Evolutionary conservation across 2,888 invertebrate species (phyloP).

Genomic region (Spilarctia lutea): DNA sequence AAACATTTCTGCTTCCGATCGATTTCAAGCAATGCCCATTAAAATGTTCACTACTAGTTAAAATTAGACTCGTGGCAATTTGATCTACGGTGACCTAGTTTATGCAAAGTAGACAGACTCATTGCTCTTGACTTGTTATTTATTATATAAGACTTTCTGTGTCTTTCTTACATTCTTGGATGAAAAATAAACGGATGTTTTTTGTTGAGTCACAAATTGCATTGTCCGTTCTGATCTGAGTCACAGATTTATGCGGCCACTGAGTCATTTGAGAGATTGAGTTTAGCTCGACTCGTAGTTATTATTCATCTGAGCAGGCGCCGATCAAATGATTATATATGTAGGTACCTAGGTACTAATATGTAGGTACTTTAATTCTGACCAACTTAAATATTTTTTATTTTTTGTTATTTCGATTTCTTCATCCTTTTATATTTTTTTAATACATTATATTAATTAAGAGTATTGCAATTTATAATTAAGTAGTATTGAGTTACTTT

Average conservation of each 20-base stretch:
- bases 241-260: slow-evolving; percentile 70
- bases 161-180: slow-evolving; percentile 46
- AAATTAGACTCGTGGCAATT: slow-evolving; percentile 61
- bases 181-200: slow-evolving; percentile 47
- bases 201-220: slow-evolving; percentile 60
- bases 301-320: slow-evolving; percentile 62
- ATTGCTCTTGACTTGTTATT: slow-evolving; percentile 28
- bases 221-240: slow-evolving; percentile 60
- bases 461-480: too few relatives aligned
- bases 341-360: slow-evolving; percentile 6
- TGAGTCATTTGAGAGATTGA: slow-evolving; percentile 73
- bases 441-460: too few relatives aligned
- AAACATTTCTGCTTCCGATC: slow-evolving; percentile 50
- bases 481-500: too few relatives aligned
- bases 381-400: too few relatives aligned
- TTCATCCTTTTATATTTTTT: too few relatives aligned
- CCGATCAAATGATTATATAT: slow-evolving; percentile 35
- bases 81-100: slow-evolving; percentile 55
- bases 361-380: too few relatives aligned
- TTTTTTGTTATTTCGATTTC: too few relatives aligned
- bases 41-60: slow-evolving; percentile 47
- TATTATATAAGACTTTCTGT: slow-evolving; percentile 41
- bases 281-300: slow-evolving; percentile 53
- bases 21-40: slow-evolving; percentile 52
- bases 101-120: slow-evolving; percentile 33